Conservation (phyloP, 2,797 vertebrate species). For the Hafferia zeledoni region DNA sequence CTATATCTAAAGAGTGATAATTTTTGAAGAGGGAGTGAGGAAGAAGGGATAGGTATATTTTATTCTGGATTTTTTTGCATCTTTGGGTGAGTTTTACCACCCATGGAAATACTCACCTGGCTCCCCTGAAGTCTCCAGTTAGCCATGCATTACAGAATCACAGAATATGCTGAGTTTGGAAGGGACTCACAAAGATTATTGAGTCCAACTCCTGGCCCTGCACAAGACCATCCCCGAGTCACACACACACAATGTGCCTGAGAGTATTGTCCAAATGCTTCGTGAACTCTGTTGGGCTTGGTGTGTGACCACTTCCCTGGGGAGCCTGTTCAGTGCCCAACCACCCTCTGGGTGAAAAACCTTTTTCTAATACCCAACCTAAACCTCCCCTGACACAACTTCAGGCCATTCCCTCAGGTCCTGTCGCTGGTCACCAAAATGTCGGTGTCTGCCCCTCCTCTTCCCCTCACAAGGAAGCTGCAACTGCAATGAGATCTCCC, state of each 20-base stretch:
- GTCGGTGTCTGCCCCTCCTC: neutral
- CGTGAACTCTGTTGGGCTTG: neutral
- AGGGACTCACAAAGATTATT: neutral
- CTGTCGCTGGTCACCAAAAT: neutral
- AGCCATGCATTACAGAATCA: accelerated
- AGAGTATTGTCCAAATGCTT: neutral
- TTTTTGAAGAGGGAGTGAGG: neutral
- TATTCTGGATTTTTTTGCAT: accelerated
- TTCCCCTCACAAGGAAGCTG: neutral
- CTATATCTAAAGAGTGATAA: neutral
- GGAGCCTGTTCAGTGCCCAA: neutral
- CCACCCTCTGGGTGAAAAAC: neutral
- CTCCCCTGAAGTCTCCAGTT: neutral
- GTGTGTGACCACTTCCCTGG: neutral
- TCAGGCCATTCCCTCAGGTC: neutral
- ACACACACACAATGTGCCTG: too few species aligned
- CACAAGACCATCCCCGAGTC: neutral
- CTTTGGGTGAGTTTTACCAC: neutral
- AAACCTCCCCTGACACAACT: neutral
- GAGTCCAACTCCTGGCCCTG: neutral
- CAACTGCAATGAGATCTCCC: neutral
- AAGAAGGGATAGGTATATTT: neutral
- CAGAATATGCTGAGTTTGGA: neutral
- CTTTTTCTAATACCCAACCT: neutral
- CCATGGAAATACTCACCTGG: accelerated